Conservation (phyloP, 2,888 invertebrate species). For the Panzeria rudis region DNA sequence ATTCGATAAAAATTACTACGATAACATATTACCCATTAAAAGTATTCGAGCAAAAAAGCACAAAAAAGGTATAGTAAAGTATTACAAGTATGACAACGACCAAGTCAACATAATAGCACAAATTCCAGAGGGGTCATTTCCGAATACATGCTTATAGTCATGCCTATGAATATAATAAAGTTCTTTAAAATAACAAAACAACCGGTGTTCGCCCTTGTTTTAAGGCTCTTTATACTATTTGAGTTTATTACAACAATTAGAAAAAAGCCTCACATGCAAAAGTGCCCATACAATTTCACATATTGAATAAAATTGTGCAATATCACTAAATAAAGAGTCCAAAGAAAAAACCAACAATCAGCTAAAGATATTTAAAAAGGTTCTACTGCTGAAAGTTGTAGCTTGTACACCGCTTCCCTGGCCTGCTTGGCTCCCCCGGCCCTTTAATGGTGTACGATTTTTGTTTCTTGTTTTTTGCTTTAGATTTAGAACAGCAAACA, state of each 20-base stretch:
- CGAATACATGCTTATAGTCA: background rate
- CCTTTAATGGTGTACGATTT: background rate
- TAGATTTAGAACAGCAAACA: conserved; percentile 31
- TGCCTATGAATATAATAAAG: conserved; percentile 38
- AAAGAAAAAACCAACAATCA: conserved; percentile 17
- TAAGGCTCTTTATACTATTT: background rate
- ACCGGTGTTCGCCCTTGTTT: conserved; percentile 35
- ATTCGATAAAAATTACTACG: no score
- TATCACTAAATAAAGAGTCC: conserved; percentile 47
- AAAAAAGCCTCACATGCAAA: conserved; percentile 2
- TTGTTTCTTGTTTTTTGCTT: conserved; percentile 12
- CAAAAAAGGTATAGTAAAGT: no score
- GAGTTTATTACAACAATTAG: background rate
- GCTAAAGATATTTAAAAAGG: conserved; percentile 51
- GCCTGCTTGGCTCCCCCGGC: background rate
- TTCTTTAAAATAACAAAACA: conserved; percentile 37
- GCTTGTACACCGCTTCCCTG: conserved; percentile 12
- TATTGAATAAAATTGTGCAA: conserved; percentile 50
- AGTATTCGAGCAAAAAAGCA: no score
- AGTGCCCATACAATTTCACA: background rate
- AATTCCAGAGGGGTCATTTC: background rate
- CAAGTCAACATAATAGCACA: no score
- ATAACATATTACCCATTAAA: no score
- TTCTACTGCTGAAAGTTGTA: conserved; percentile 24
- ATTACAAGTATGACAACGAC: no score